These are phyloP conservation scores for Cossypha polioptera DNA, from an alignment of 2,797 vertebrate genomes.

Conservation along the genomic window DNA sequence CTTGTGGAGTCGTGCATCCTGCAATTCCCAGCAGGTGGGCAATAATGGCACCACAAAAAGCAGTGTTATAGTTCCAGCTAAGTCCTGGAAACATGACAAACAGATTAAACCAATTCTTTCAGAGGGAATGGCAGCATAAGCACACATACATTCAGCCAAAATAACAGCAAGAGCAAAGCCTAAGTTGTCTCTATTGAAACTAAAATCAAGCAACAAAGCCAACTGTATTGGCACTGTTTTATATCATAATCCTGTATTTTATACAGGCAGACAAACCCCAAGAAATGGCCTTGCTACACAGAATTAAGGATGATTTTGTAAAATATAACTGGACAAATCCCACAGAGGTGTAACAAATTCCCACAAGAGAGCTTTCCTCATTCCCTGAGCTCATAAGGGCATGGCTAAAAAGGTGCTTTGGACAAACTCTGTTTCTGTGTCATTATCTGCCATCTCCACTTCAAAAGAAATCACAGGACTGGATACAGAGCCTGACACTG, in stretches of 20 bases:
- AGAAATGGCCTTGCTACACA: neutral
- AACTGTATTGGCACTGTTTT: neutral
- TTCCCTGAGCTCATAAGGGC: rapidly evolving
- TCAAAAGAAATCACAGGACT: neutral
- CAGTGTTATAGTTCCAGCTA: neutral
- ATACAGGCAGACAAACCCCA: neutral
- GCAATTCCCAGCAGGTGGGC: neutral
- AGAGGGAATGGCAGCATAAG: neutral
- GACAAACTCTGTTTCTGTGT: neutral
- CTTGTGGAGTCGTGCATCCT: neutral
- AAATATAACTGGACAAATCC: neutral
- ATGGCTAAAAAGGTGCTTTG: neutral
- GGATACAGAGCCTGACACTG: neutral
- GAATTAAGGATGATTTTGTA: neutral
- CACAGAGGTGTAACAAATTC: neutral
- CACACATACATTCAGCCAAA: neutral
- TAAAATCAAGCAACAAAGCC: neutral
- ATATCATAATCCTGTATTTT: neutral
- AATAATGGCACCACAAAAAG: neutral
- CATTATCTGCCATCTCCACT: neutral
- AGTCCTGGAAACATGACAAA: neutral
- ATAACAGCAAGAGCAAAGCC: neutral
- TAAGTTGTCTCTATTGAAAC: neutral
- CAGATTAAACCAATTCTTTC: neutral
- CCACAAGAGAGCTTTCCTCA: rapidly evolving